Evolutionary conservation across 2,888 invertebrate species (phyloP).

Genomic region (Coleophora flavipennella): DNA sequence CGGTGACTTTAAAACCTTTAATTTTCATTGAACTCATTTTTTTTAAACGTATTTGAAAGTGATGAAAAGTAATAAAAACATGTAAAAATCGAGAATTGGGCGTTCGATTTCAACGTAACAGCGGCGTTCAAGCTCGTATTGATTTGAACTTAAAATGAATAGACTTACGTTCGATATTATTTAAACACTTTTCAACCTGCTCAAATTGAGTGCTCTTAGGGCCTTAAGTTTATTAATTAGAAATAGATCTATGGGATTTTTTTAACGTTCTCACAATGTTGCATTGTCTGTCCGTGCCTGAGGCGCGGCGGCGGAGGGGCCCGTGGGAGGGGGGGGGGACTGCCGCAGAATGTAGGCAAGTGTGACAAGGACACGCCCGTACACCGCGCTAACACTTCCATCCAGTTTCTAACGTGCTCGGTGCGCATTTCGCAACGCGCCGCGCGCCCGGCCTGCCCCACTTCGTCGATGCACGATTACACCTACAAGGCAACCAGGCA

Average conservation of each 20-base stretch:
- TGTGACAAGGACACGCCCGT: slow-evolving; percentile 73
- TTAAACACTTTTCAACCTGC: no score
- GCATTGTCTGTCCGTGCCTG: slow-evolving; percentile 60
- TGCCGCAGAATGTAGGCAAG: slow-evolving; percentile 69
- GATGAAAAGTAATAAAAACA: no score
- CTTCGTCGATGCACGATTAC: slow-evolving; percentile 51
- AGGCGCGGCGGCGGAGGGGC: slow-evolving; percentile 35
- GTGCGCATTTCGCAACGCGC: slow-evolving; percentile 62
- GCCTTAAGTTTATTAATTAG: background rate
- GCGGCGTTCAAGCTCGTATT: no score
- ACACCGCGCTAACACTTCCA: slow-evolving; percentile 68
- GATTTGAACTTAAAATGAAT: no score
- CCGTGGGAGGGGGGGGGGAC: slow-evolving; percentile 45
- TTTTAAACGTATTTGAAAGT: no score
- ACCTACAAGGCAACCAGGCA: slow-evolving; percentile 42
- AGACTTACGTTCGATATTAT: no score
- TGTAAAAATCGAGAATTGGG: no score
- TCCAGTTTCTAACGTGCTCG: slow-evolving; percentile 69
- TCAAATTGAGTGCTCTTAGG: no score
- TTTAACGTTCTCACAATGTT: slow-evolving; percentile 48
- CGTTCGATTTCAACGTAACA: no score
- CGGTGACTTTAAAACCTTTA: no score
- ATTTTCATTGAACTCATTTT: no score
- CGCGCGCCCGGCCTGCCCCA: slow-evolving; percentile 43
- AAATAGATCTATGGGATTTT: slow-evolving; percentile 33